Evolutionary conservation across 1,140 invertebrate species (phyloP), one percentile per base, ranked within the genome.

Genomic region (Drosophila elegans): DNA sequence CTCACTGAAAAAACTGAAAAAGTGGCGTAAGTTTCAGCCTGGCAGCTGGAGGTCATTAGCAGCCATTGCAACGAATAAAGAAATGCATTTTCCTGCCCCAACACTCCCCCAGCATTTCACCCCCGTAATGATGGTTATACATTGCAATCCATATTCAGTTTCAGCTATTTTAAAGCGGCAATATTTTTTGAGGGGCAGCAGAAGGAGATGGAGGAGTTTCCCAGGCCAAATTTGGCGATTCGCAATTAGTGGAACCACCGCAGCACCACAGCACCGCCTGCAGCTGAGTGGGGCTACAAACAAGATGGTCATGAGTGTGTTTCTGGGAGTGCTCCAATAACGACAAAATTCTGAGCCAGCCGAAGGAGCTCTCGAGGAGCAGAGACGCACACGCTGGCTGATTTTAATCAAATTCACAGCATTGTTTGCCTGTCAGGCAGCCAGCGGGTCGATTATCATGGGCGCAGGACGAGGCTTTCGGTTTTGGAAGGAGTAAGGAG

Each of bases 381-480:
- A 75, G 74, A 76, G 80, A 78, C 84, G 84, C 84, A 88, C 84
- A 88, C 80, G 80, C 84, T 78, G 85, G 61, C 84, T 79, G 89
- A 91, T 91, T 91, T 89, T 91, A 91, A 91, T 91, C 89, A 89
- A 91, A 91, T 91, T 91, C 89, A 91, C 89, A 91, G 89, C 89
- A 91, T 91, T 91, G 89, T 91, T 91, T 91, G 84, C 83, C 89
- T 89, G 89, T 91, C 89, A 91, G 88, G 67, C 76, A 83, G 69
- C 68, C 63, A 78, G 55, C 66, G 67, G 49, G 46, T 60, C 86
- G 86, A 90, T 90, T 91, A 90, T 90, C 82, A 80, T 73, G 75
- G 76, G 72, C 83, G 64, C 74, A 78, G 80, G 78, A 85, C 85
- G 62, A 67, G 16, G 27, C 10, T 25, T 21, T 0, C 56, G 25